Percentiles rank a stretch among this genome's conserved stretches.
Conservation (phyloP, 1,140 invertebrate species). For the Diachasma alloeum region DNA sequence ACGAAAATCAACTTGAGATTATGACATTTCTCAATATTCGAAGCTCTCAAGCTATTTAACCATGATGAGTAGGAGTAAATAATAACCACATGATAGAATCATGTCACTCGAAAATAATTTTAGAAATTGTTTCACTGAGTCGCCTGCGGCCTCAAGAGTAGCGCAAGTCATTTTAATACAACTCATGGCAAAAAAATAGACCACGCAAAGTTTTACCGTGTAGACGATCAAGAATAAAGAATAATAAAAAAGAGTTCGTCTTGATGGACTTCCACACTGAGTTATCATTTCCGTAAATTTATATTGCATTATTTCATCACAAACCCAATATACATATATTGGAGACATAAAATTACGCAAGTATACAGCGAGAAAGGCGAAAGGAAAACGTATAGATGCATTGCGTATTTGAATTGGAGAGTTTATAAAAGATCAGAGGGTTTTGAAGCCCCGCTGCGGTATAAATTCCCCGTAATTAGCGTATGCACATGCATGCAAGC, state of each 20-base stretch:
- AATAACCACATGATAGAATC: too few species aligned
- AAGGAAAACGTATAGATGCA: background rate
- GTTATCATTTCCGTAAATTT: background rate
- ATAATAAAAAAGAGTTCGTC: too few species aligned
- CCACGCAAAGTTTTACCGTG: too few species aligned
- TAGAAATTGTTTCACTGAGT: too few species aligned
- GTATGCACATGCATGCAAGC: background rate
- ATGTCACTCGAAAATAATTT: too few species aligned
- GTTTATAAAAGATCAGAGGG: background rate
- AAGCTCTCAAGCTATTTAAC: too few species aligned
- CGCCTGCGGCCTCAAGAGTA: too few species aligned
- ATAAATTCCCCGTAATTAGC: background rate
- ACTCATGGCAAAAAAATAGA: too few species aligned
- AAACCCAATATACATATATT: background rate
- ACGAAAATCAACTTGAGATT: background rate
- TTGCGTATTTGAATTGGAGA: background rate
- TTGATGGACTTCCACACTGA: background rate
- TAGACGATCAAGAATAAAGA: too few species aligned
- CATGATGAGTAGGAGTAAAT: too few species aligned
- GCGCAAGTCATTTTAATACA: too few species aligned
- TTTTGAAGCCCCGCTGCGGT: background rate
- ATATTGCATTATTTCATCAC: background rate
- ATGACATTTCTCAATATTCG: too few species aligned
- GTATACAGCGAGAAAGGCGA: background rate
- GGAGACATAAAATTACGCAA: background rate